Evolutionary conservation across 1,140 invertebrate species (phyloP), one percentile per base, ranked within the genome.

Genomic region (Zaprionus nigranus): DNA sequence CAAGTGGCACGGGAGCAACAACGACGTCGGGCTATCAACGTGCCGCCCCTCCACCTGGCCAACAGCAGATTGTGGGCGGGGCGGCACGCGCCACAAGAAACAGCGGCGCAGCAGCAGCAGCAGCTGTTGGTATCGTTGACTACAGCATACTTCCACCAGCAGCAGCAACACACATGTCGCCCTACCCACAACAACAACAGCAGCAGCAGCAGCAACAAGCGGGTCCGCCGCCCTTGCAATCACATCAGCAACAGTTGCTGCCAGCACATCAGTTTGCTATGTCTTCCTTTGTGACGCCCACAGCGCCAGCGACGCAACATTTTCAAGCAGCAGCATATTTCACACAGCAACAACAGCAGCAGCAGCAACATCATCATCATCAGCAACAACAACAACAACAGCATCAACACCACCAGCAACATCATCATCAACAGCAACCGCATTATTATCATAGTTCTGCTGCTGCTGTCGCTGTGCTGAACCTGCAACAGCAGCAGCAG

Each of bases 361-460:
- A 68, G 12, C 76, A 76, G 3, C 69, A 65, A 0, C 68, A 46
- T 0, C 85, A 85, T 38, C 85, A 83, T 12, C 84, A 80, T n/a
- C 83, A 86, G 2, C 86, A 79, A 1, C 80, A 74, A 12, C 75
- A 81, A 2, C 86, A 79, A 3, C 80, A 74, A 12, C 75, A 81
- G 5, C 82, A 82, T 2, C 72, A 82, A 2, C 82, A 80, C 4
- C 82, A 88, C 26, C 77, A 78, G 13, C 79, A 72, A 5, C 74
- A 80, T 11, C 76, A 70, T n/a, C 62, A 69, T 13, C 75, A 78
- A 2, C 78, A 71, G 34, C 87, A 82, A 46, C 79, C 79, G 56
- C 90, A 91, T 60, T 91, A 91, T 65, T 90, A 87, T 68, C 81
- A 88, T 51, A 87, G 78, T 67, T 88, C 84, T 54, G 84, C 87